phyloP scores from a whole-genome alignment of 1,140 invertebrate genomes.

The Metaphire vulgaris region DNA sequence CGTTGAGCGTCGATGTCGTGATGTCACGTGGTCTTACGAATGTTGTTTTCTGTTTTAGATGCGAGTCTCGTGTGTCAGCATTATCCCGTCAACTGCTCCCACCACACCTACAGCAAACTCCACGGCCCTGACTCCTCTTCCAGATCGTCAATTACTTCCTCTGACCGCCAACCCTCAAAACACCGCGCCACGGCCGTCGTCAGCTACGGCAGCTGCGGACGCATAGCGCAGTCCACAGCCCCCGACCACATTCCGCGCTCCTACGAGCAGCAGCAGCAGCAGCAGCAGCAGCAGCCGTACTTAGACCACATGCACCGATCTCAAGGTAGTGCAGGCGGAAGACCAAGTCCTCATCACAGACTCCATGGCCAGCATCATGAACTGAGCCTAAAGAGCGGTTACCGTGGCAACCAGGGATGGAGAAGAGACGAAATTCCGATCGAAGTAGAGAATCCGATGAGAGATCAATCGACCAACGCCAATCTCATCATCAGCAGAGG shows the following conservation, averaged over 20 bases:
- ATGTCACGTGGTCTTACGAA: no score
- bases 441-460: background rate
- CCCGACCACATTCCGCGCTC: background rate
- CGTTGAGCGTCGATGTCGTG: no score
- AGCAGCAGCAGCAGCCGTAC: background rate
- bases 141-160: background rate
- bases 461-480: background rate
- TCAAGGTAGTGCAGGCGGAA: background rate
- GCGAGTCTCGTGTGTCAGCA: background rate
- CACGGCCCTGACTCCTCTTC: background rate
- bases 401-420: background rate
- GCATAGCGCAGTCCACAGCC: background rate
- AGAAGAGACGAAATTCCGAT: background rate
- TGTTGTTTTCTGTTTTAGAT: background rate
- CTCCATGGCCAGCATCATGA: background rate
- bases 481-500: background rate
- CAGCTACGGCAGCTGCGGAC: background rate
- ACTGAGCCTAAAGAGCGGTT: background rate
- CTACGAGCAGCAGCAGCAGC: background rate
- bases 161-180: no score
- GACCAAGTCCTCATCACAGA: background rate
- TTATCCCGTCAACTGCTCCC: background rate
- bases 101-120: background rate
- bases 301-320: background rate
- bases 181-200: background rate